Evolutionary conservation across 2,888 invertebrate genomes (phyloP), one percentile per base, ranked within the genome.

Genomic region (Oscheius sp.): DNA sequence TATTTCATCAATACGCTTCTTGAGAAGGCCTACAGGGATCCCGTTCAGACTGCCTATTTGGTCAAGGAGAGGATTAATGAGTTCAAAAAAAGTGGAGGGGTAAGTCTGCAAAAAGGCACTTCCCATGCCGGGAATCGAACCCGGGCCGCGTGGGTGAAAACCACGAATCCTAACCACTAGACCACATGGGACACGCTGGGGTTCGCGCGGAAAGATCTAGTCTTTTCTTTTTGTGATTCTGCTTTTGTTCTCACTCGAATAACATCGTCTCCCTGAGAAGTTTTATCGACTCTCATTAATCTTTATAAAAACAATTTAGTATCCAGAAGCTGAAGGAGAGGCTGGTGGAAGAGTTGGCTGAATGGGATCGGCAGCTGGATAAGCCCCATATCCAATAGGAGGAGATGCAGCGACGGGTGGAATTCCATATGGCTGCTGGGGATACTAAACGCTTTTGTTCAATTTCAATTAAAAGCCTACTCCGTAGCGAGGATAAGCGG

Each of bases 1-100:
- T 98, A 98, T 87, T 98, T 98, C 86, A 94, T 96, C 84, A 92
- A 79, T 46, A 68, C 61, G 17, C 89, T 96, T n/a, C 88, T 98
- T 82, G 91, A 95, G 82, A 89, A 90, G 52, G 96, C 96, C 0
- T 88, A 93, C 57, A 90, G 89, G 6, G 91, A 94, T 88, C 91
- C 92, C 0, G 89, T 89, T 0, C 91, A 92, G 78, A 89, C 91
- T 0, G 90, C 91, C 79, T 97, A 93, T 88, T 90, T 98, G 91
- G 92, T 93, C 72, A 90, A 90, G 75, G 92, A 92, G 1, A 90
- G 89, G 61, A 89, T 96, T 76, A 90, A 92, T 55, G 89, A 91
- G 65, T 95, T 93, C 88, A 90, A 93, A 46, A 91, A 91, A 2
- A 92, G 92, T 86, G 98, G 98, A 25, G 98, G 98, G 25, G 94